These are phyloP conservation scores for Andrena bucephala DNA, from an alignment of 2,888 invertebrate genomes.

Conservation along the genomic window DNA sequence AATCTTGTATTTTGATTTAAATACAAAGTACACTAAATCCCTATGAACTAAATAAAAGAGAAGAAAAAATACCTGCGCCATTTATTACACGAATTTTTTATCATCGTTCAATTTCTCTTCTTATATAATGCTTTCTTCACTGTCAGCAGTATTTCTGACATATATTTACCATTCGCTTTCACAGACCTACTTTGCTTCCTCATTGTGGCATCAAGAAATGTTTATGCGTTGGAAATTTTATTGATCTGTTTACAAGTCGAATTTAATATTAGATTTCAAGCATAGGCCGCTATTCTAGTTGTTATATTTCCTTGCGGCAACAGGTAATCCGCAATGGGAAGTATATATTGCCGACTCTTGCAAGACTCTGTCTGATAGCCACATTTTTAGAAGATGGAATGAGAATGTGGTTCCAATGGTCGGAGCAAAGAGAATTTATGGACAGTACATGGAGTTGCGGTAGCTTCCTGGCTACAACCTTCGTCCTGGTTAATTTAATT, in stretches of 20 bases:
- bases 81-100: not conserved
- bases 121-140: not conserved
- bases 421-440: slow-evolving; percentile 98
- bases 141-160: not conserved
- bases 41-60: not conserved
- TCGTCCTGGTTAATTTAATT: slow-evolving; percentile 97
- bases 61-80: not conserved
- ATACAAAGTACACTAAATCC: too few relatives aligned
- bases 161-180: slow-evolving; percentile 24
- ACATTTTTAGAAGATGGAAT: slow-evolving; percentile 99
- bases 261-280: not conserved
- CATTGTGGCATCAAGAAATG: slow-evolving; percentile 81
- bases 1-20: not conserved
- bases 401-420: slow-evolving; percentile 99
- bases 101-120: not conserved
- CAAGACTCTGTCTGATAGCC: slow-evolving; percentile 97
- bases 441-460: slow-evolving; percentile 99
- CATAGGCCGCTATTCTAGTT: slow-evolving; percentile 3
- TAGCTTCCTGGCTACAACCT: slow-evolving; percentile 95
- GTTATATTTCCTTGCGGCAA: slow-evolving; percentile 46
- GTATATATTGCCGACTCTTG: slow-evolving; percentile 96
- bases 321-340: slow-evolving; percentile 97
- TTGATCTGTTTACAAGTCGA: not conserved
- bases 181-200: slow-evolving; percentile 52
- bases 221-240: not conserved